Evolutionary conservation across 2,888 invertebrate species (phyloP), one percentile per base, ranked within the genome.

Genomic region (Dendrolimus pini): DNA sequence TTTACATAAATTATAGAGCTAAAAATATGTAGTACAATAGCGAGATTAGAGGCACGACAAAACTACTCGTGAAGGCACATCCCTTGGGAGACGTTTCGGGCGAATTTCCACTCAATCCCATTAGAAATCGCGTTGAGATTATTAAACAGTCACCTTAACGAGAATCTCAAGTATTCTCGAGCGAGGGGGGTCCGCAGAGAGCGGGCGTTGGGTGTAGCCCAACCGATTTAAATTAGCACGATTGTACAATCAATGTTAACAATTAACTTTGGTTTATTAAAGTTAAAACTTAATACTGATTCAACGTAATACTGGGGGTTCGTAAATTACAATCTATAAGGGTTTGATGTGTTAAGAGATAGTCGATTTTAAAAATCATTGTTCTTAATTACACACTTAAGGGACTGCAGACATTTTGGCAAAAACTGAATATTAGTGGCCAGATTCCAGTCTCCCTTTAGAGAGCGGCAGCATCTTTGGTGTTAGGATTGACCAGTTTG

Each of bases 71-170:
- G 30, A 30, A 30, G 56, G 52, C 54, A 12, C 13, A 54, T 54
- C 59, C 47, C 54, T 59, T 58, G 57, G 60, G 65, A 65, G 63
- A 67, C 65, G 70, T 68, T 73, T 66, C 72, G 72, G 66, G 70
- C 69, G 74, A 76, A 78, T 75, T 79, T 75, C 73, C 69, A 72
- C 76, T 77, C 81, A 84, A 83, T 83, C 76, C 80, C 82, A 83
- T 83, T 81, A 82, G 67, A 75, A 75, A 78, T 80, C 82, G 80
- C 82, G 83, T 82, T 83, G 83, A 82, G 83, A 84, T 83, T 80
- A 82, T 83, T 83, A 82, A 80, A 81, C 83, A 83, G 83, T 81
- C 83, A 82, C 79, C 81, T 82, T 83, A 83, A 82, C 75, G 80
- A 79, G 82, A 77, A 80, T 72, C 71, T 74, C 68, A 71, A 68